Evolutionary conservation across 2,113 vertebrate species (phyloP), one percentile per base, ranked within the genome.

Genomic region (Anser brachyrhynchus): DNA sequence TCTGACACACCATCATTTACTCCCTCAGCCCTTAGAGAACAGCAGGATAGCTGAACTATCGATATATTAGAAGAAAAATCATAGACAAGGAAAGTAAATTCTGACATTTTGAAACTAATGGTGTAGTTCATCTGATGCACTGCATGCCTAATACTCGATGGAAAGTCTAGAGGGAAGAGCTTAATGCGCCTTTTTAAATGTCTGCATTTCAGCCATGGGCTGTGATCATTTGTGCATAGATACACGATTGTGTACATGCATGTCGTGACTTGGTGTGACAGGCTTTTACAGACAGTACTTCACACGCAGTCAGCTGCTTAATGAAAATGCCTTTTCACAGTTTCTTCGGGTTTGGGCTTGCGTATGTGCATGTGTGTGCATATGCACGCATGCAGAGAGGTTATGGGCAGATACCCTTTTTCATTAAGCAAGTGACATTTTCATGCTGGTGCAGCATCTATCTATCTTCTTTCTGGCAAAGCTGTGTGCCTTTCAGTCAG

Each of bases 381-480:
- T 59, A 74, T 62, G 77, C 74, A 57, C 26, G 51, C 35, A 17
- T 84, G 66, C 57, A 62, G 90, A 92, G 72, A 91, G 93, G 92
- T 97, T 97, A 94, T 80, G 94, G 95, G 39, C 84, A 87, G 96
- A 92, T 88, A 96, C 85, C 92, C 95, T 97, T 87, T 98, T 98
- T 98, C 97, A 97, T 98, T 97, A 98, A 96, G 95, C 96, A 95
- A 89, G 92, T 97, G 84, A 97, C 96, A 98, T 98, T 98, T 98
- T 97, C 97, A 96, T 97, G 97, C 97, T 91, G 93, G 96, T 95
- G 95, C 97, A 97, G 97, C 97, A 97, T 96, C 98, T 97, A 98
- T 98, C 98, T 97, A 80, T 98, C 98, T 98, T 98, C 97, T 98
- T 96, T 97, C 97, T 98, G 97, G 98, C 97, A 97, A 97, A 96